Conservation (phyloP, 2,888 invertebrate genomes). For the Limenitis camilla region DNA sequence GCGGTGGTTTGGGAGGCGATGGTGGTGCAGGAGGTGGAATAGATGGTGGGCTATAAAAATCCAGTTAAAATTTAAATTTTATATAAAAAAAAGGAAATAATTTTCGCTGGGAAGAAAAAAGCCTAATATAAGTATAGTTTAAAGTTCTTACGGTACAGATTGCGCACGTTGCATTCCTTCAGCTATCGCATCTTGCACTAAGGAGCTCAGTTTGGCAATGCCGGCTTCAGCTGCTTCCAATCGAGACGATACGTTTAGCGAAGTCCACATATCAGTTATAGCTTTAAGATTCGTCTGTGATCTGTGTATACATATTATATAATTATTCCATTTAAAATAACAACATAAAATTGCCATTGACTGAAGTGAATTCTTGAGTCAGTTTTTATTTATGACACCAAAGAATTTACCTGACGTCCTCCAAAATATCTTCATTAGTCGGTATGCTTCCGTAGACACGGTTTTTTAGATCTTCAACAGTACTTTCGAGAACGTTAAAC, state of each 20-base stretch:
- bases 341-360: too few species aligned
- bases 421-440: slow-evolving; percentile 55
- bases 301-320: slow-evolving; percentile 31
- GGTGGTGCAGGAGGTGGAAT: slow-evolving; percentile 1
- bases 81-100: not conserved
- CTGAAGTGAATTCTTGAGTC: too few species aligned
- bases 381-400: not conserved
- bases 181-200: slow-evolving; percentile 73
- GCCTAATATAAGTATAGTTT: too few species aligned
- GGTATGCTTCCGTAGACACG: slow-evolving; percentile 61
- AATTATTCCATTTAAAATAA: not conserved
- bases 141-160: slow-evolving; percentile 28
- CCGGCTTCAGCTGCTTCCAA: slow-evolving; percentile 77
- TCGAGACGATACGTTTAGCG: slow-evolving; percentile 76
- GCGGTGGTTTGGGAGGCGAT: not conserved
- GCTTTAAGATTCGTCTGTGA: slow-evolving; percentile 63
- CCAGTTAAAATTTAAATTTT: not conserved
- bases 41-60: too few species aligned
- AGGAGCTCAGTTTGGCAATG: slow-evolving; percentile 75
- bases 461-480: slow-evolving; percentile 52
- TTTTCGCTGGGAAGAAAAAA: too few species aligned
- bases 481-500: slow-evolving; percentile 52
- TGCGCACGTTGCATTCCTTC: slow-evolving; percentile 30
- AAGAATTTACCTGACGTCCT: slow-evolving; percentile 52
- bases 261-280: slow-evolving; percentile 78